Evolutionary conservation across 2,888 invertebrate genomes (phyloP), one percentile per base, ranked within the genome.

Genomic region (Aporophyla lueneburgensis): DNA sequence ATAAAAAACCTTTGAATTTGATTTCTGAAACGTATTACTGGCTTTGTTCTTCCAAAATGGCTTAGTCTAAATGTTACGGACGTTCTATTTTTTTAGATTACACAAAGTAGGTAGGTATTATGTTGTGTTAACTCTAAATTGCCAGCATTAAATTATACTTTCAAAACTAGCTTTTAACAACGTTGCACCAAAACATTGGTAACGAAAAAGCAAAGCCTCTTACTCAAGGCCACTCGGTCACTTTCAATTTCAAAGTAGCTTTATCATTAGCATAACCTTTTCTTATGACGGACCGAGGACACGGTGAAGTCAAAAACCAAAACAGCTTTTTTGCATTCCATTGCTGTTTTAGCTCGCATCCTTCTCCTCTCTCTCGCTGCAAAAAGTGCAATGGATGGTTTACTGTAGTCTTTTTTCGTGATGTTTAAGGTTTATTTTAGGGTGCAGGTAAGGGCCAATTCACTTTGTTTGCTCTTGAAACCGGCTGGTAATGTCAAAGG

Each of bases 401-500:
- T 24, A 21, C 2, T 49, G 58, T 65, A 5, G 27, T n/a, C 63
- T 66, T 76, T 80, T 40, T 78, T 53, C 76, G 58, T 46, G 12
- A 16, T 33, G 49, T 21, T 65, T 14, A 14, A 33, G 40, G 40
- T 71, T 46, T 19, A 12, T 33, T 2, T 54, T 4, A n/a, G 68
- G 66, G 62, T 69, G 68, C 76, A 78, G 74, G 81, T 81, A 76
- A 78, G 73, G 80, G 68, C 76, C 70, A 66, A 68, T 80, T 71
- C 87, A 70, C 68, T 66, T 78, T 80, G 83, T 81, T 79, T 70
- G 86, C 54, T 81, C 74, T 71, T 71, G 77, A 83, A 93, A 92
- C 94, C 92, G 93, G 92, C 90, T 89, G 87, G 88, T 90, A 94
- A 94, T 93, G 95, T 95, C 95, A 93, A 92, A 92, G 83, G 90